phyloP scores from a whole-genome alignment of 1,140 invertebrate genomes.

The Portunus trituberculatus region DNA sequence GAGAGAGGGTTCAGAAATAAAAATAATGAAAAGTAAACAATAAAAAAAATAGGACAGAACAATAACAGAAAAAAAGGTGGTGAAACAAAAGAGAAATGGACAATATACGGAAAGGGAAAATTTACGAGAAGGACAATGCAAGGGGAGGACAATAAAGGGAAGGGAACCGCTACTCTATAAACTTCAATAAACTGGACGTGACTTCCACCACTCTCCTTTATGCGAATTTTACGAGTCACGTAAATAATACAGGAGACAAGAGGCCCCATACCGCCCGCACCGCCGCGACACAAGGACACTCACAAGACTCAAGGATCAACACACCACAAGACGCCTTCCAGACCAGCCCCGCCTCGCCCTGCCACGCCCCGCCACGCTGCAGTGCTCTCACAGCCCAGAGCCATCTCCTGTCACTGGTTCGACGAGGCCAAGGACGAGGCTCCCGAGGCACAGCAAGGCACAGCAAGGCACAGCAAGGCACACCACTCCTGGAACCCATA shows the following conservation, averaged over 20 bases:
- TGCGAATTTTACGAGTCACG: conserved; percentile 10
- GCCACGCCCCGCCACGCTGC: not conserved
- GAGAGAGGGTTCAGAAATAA: not conserved
- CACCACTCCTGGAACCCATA: no score
- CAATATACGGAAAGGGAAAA: not conserved
- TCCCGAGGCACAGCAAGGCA: no score
- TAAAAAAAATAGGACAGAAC: no score
- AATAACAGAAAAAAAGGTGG: not conserved
- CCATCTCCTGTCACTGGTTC: no score
- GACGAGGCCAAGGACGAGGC: no score
- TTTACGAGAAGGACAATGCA: not conserved
- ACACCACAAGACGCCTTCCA: not conserved
- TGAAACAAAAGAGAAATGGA: not conserved
- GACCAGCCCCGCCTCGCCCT: not conserved
- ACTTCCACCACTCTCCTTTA: not conserved
- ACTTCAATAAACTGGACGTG: conserved; percentile 22
- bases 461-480: no score
- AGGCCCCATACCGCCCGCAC: not conserved
- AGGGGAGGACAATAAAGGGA: not conserved
- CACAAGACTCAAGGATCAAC: not conserved
- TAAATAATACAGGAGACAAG: not conserved
- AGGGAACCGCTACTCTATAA: conserved; percentile 11
- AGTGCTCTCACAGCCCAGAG: no score
- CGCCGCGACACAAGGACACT: not conserved
- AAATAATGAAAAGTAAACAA: not conserved